Evolutionary conservation across 2,797 vertebrate genomes (phyloP).

Genomic region (Argya squamiceps): DNA sequence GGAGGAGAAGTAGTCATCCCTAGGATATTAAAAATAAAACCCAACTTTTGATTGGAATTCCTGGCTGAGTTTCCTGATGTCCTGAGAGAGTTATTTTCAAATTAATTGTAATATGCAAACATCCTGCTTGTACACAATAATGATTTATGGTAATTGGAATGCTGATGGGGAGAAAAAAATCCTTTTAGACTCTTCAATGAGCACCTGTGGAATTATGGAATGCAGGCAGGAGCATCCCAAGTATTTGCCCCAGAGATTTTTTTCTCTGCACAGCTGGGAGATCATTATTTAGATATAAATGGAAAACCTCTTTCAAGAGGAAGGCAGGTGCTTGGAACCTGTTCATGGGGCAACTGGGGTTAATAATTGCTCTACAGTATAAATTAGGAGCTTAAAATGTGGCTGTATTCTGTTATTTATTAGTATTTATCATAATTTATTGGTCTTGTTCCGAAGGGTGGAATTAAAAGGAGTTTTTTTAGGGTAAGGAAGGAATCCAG

Average conservation of each 20-base stretch:
- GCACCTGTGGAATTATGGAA: not conserved
- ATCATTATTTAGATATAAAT: not conserved
- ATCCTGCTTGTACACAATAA: not conserved
- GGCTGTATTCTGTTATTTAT: not conserved
- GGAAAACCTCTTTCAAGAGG: not conserved
- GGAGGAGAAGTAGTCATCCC: not conserved
- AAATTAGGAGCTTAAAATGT: not conserved
- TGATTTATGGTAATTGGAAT: constrained; percentile 50
- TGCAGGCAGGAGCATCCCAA: not conserved
- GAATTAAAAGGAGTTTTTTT: not conserved
- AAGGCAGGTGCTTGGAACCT: not conserved
- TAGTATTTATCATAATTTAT: not conserved
- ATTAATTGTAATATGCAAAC: constrained; percentile 17
- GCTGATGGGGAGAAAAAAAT: not conserved
- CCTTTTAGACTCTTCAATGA: not conserved
- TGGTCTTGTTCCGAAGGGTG: not conserved
- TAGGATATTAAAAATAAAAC: not conserved
- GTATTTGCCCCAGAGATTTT: not conserved
- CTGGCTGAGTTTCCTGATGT: not conserved
- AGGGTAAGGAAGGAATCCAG: not conserved
- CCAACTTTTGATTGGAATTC: not conserved
- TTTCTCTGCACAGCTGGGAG: not conserved
- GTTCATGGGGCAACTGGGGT: not conserved
- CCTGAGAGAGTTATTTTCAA: constrained; percentile 30
- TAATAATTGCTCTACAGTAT: not conserved